Evolutionary conservation across 2,113 vertebrate genomes (phyloP).

Genomic region (Polypterus bichir): DNA sequence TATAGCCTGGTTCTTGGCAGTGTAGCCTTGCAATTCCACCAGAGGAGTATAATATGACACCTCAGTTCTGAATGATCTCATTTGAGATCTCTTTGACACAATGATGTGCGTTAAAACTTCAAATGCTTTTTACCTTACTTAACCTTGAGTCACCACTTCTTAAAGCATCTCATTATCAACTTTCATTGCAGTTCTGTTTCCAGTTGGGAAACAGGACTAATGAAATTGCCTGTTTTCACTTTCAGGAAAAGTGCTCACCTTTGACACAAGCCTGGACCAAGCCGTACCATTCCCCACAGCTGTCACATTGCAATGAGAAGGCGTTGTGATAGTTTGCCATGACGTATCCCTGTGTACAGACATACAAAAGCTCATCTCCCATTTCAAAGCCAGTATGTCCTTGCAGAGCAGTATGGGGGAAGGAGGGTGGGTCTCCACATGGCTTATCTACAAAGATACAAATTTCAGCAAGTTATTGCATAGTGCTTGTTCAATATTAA

Average conservation of each 20-base stretch:
- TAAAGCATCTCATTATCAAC: rapidly evolving
- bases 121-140: neutral
- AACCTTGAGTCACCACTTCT: neutral
- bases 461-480: neutral
- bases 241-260: constrained; percentile 48
- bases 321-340: constrained; percentile 51
- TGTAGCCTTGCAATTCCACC: no score
- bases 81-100: neutral
- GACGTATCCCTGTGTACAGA: constrained; percentile 58
- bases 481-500: no score
- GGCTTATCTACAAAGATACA: constrained; percentile 52
- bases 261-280: constrained; percentile 74
- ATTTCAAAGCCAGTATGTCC: constrained; percentile 68
- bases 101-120: neutral
- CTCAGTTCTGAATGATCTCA: no score
- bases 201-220: no score
- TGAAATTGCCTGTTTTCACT: rapidly evolving
- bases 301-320: constrained; percentile 82
- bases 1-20: no score
- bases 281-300: constrained; percentile 89
- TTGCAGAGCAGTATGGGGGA: constrained; percentile 71
- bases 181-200: neutral
- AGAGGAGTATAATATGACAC: no score
- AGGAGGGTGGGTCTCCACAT: constrained; percentile 76
- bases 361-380: constrained; percentile 79